Conservation (phyloP, 2,113 vertebrate species). For the Cryptotis parvus region DNA sequence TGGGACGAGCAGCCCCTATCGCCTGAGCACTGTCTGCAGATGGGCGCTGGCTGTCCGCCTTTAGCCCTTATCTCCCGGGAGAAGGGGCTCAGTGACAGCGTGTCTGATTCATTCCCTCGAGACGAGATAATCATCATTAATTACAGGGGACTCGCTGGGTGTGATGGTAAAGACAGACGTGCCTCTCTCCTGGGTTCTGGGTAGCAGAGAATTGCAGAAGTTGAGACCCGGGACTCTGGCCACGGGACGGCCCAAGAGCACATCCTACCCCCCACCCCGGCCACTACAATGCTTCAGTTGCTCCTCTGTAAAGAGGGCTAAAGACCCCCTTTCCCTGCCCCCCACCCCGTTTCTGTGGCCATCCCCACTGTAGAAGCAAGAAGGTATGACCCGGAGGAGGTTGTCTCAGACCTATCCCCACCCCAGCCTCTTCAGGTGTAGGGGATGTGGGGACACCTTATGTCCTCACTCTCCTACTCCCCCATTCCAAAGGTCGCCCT, state of each 20-base stretch:
- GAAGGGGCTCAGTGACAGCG: background rate
- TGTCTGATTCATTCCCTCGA: background rate
- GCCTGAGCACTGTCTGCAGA: background rate
- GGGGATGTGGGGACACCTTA: too few relatives aligned
- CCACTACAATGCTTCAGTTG: background rate
- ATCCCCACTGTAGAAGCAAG: background rate
- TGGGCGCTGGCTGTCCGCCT: background rate
- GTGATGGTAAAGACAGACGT: background rate
- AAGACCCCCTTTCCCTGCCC: background rate
- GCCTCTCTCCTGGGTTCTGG: background rate
- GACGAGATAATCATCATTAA: constrained; percentile 54
- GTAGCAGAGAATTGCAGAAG: fast-evolving
- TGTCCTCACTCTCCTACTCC: background rate
- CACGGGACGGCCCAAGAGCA: background rate
- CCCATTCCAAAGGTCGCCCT: background rate
- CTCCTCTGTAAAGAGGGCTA: background rate
- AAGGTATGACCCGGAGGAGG: too few relatives aligned
- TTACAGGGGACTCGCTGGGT: background rate
- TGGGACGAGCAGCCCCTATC: too few relatives aligned
- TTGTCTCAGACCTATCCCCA: too few relatives aligned
- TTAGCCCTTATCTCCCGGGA: background rate
- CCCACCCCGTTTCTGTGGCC: background rate
- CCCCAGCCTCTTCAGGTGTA: background rate
- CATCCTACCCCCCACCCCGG: background rate
- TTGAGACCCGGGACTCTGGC: background rate